Conservation (phyloP, 2,888 invertebrate genomes). For the Ophion obscuratus region DNA sequence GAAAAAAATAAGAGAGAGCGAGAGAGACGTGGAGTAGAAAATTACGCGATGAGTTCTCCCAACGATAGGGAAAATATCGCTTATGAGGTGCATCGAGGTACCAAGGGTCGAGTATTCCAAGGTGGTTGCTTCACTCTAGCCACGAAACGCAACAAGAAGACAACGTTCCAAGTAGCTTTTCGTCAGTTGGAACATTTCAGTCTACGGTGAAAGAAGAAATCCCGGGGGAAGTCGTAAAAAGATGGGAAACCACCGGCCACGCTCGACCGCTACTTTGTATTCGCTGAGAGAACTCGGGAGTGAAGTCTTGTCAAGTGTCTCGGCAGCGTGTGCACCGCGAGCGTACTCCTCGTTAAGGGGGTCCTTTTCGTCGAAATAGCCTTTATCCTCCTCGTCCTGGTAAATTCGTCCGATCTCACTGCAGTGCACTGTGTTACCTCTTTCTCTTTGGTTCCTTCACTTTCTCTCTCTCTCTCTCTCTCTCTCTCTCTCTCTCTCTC, state of each 20-base stretch:
- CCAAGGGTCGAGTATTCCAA: background rate
- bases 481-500: background rate
- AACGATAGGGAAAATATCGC: slow-evolving; percentile 4
- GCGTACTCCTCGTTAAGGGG: slow-evolving; percentile 67
- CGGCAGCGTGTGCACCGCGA: slow-evolving; percentile 57
- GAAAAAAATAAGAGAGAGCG: background rate
- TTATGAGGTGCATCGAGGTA: slow-evolving; percentile 16
- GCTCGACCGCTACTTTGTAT: slow-evolving; percentile 69
- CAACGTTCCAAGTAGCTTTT: slow-evolving; percentile 24
- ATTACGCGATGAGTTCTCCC: slow-evolving; percentile 9
- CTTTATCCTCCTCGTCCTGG: slow-evolving; percentile 63
- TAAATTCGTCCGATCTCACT: slow-evolving; percentile 35
- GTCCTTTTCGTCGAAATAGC: slow-evolving; percentile 50
- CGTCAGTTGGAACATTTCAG: slow-evolving; percentile 53
- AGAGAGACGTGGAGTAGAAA: background rate
- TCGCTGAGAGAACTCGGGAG: slow-evolving; percentile 60
- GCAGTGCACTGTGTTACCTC: slow-evolving; percentile 16
- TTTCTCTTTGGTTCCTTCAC: background rate
- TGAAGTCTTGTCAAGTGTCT: slow-evolving; percentile 70
- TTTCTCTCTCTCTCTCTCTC: slow-evolving; percentile 4
- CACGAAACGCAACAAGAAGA: slow-evolving; percentile 39
- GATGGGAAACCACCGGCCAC: slow-evolving; percentile 20
- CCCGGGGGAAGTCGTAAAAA: slow-evolving; percentile 62
- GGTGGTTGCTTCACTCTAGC: background rate
- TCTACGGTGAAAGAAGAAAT: slow-evolving; percentile 54